Evolutionary conservation across 2,888 invertebrate species (phyloP), one percentile per base, ranked within the genome.

Genomic region (Heliconius ismenius): DNA sequence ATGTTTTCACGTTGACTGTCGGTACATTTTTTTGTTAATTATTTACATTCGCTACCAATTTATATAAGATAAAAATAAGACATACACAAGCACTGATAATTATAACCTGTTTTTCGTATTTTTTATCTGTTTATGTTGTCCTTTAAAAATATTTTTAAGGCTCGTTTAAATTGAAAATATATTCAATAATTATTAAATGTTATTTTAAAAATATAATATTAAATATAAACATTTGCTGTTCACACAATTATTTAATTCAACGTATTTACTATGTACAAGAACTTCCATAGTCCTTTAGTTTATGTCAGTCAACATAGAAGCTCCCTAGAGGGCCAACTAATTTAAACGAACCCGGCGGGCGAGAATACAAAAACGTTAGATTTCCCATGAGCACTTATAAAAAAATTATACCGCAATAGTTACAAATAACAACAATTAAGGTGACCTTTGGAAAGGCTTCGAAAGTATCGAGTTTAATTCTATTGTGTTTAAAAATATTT

Each of bases 381-480:
- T 75, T 75, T 70, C 75, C 75, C 75, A 63, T 28, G 69, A 63
- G 75, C 69, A 63, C n/a, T 69, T 60, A 32, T 58, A 15, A 70
- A 70, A 58, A 69, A 75, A 69, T 69, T 68, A 69, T 10, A 49
- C 28, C 15, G 28, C 69, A 62, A 62, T 65, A 75, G 43, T 28
- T 13, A 63, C 62, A 58, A 36, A 72, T 63, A 73, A 26, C 4
- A 73, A 62, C 62, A 62, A 39, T 63, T n/a, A 43, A 18, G 60
- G 18, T 76, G 72, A 76, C 76, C 64, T 39, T 72, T 60, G 7
- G 24, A 39, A 26, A 60, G 67, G 43, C 65, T 76, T 60, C 32
- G 2, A 21, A 28, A 67, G 18, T 43, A 67, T 67, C 2, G 24
- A 43, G 24, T 24, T 43, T 26, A 39, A 15, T 18, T 28, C 28